Conservation (phyloP, 2,113 vertebrate genomes). For the Euleptes europaea region DNA sequence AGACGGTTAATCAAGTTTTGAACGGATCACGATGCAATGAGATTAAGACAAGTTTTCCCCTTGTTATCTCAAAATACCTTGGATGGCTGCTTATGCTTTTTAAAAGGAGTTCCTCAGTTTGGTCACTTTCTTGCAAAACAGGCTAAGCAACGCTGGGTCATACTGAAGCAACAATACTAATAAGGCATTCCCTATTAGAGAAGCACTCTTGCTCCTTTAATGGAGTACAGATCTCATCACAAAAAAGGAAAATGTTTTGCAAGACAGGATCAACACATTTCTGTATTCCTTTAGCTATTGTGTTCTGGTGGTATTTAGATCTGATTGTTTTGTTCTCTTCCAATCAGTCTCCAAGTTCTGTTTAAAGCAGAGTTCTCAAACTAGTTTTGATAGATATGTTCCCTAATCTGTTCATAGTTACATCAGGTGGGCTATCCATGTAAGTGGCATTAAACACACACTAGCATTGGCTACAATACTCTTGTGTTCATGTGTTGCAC, state of each 20-base stretch:
- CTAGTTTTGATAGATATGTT: not conserved
- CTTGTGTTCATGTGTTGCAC: not conserved
- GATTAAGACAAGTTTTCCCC: not conserved
- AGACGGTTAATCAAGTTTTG: constrained; percentile 60
- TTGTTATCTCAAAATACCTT: not conserved
- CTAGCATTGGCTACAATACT: not conserved
- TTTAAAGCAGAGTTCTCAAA: not conserved
- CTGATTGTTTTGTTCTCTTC: not conserved
- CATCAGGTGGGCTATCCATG: not conserved
- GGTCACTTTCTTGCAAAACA: not conserved
- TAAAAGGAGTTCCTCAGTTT: not conserved
- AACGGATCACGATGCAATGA: not conserved
- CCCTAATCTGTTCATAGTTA: not conserved
- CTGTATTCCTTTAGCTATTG: not conserved
- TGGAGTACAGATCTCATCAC: not conserved
- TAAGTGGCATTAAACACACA: not conserved
- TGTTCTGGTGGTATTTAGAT: not conserved
- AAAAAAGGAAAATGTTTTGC: not conserved
- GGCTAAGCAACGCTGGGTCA: not conserved
- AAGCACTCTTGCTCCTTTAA: not conserved
- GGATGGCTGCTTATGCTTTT: not conserved
- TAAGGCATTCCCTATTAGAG: too few relatives aligned
- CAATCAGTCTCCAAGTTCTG: not conserved
- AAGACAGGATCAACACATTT: not conserved
- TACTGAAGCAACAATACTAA: not conserved